Evolutionary conservation across 2,888 invertebrate genomes (phyloP), one percentile per base, ranked within the genome.

Genomic region (Hirtodrosophila alboralis): DNA sequence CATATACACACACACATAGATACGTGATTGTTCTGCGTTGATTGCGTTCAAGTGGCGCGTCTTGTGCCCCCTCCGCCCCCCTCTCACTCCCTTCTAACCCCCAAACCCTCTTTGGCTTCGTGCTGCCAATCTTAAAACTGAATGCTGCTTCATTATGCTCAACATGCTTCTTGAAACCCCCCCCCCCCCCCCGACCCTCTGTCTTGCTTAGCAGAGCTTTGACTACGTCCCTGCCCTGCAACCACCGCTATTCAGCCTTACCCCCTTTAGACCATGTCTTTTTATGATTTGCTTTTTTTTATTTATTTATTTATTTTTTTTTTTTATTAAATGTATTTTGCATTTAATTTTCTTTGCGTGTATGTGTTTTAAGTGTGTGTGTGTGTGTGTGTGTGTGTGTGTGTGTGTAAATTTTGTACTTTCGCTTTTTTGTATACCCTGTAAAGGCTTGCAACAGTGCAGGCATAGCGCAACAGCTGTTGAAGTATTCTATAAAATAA

Each of bases 211-310:
- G 18, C 5, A 4, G 18, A 3, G 3, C 18, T 5, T 21, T 21
- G 18, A 4, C 33, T 23, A 38, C 8, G 1, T 3, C 4, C 2
- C 26, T 10, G 1, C 12, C 9, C 10, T 4, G 4, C 16, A 12
- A 4, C 18, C 18, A 18, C 3, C 18, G 18, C 18, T n/a, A 1
- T n/a, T n/a, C n/a, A n/a, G n/a, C n/a, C 18, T 14, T 14, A 28
- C 10, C 37, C 31, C 34, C 23, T 48, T 21, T 56, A 26, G 23
- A 43, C 18, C 38, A 45, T 44, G 60, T 41, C 49, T 43, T 65
- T 53, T 59, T 73, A 71, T 67, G 72, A 72, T 73, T 76, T 74
- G 67, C 58, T 57, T 59, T 57, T 62, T 65, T 75, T 75, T 76
- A 69, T 68, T 61, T 73, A 64, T 76, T 58, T 75, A 34, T 41